Evolutionary conservation across 1,140 invertebrate genomes (phyloP), one percentile per base, ranked within the genome.

Genomic region (Euura lappo): DNA sequence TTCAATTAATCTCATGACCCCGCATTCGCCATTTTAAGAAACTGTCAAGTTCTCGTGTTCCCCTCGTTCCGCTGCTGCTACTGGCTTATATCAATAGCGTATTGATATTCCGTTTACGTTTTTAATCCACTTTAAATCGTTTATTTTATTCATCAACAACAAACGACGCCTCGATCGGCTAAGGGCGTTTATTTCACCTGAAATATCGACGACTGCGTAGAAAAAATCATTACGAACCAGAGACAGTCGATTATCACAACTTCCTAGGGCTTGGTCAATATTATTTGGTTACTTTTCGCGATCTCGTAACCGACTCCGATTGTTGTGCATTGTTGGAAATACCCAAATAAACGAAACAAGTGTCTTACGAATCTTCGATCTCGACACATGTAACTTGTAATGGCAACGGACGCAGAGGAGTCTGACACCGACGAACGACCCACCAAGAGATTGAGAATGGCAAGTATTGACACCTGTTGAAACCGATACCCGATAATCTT

Each of bases 381-480:
- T 1, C 8, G 5, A 8, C 13, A 60, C 13, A 60, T 60, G 51
- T 60, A 60, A 60, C 51, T 11, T 3, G 13, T 77, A 81, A 86
- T 88, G 84, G 84, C 85, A 69, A 88, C 85, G 44, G 84, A 87
- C 70, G 79, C 81, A 13, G 85, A 88, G 68, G 86, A 87, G 69
- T 86, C 82, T 4, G 86, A 87, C 11, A 80, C 78, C 3, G 83
- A 85, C 11, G 83, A 85, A 60, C 51, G 51, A n/a, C 51, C 51
- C 51, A 60, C 51, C 13, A 60, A 60, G 13, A 8, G 51, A 60
- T n/a, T 60, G 51, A 8, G 13, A 60, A 60, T 60, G 51, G 51
- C 13, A 60, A 60, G 51, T 60, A 60, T 4, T 11, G 13, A n/a
- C 51, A 60, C 51, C 8, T 60, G 28, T 28, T 28, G 28, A 28